phyloP scores from a whole-genome alignment of 2,888 invertebrate genomes.

The Limnephilus auricula region DNA sequence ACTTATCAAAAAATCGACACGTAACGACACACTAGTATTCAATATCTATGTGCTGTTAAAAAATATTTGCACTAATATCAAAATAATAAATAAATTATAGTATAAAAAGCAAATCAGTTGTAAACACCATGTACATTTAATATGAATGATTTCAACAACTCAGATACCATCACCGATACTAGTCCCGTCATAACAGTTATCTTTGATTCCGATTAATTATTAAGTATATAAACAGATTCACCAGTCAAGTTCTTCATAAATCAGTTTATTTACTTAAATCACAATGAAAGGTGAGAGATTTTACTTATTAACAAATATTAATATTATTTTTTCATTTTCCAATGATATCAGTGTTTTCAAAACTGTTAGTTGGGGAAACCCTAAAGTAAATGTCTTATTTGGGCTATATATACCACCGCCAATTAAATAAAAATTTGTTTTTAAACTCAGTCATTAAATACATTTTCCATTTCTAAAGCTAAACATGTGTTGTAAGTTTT shows the following conservation, averaged over 20 bases:
- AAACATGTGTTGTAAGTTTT: too few species aligned
- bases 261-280: neutral
- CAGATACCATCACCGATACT: neutral
- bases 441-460: too few species aligned
- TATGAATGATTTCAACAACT: neutral
- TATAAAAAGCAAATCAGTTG: neutral
- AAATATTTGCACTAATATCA: too few species aligned
- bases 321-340: neutral
- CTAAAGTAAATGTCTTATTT: neutral
- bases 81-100: neutral
- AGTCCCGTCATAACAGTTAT: neutral
- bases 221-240: neutral
- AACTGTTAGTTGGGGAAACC: neutral
- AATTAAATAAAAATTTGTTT: neutral
- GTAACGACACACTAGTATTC: too few species aligned
- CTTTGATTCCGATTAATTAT: neutral
- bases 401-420: too few species aligned
- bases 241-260: neutral
- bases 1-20: too few species aligned
- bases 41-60: too few species aligned
- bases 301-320: neutral
- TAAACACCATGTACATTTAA: neutral
- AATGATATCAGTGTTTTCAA: neutral
- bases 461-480: too few species aligned
- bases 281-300: neutral